Conservation (phyloP, 2,888 invertebrate species). For the Drosophila prostipennis region DNA sequence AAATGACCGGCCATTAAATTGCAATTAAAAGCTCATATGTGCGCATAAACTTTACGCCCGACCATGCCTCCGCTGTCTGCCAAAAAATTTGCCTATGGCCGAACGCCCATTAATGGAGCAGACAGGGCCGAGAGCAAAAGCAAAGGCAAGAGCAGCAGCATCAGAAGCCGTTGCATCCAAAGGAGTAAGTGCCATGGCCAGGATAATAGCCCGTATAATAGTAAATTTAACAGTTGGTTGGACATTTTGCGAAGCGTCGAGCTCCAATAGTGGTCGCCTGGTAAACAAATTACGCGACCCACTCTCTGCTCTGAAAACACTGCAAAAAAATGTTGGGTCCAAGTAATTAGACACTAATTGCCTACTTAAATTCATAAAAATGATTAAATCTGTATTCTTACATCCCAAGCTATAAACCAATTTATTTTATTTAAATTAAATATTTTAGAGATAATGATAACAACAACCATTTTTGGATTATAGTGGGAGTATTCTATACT, state of each 20-base stretch:
- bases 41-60: constrained; percentile 73
- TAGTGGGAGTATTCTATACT: too few relatives aligned
- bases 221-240: constrained; percentile 79
- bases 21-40: constrained; percentile 83
- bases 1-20: constrained; percentile 83
- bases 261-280: constrained; percentile 47
- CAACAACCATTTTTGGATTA: too few relatives aligned
- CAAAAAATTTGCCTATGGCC: constrained; percentile 61
- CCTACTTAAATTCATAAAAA: background rate
- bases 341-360: background rate
- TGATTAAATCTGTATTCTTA: too few relatives aligned
- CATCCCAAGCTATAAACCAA: too few relatives aligned
- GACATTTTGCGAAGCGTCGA: constrained; percentile 49
- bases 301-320: constrained; percentile 13
- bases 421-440: too few relatives aligned
- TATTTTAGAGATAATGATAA: too few relatives aligned
- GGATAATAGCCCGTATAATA: constrained; percentile 79
- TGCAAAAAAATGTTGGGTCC: background rate
- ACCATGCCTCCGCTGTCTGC: constrained; percentile 31
- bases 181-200: constrained; percentile 45
- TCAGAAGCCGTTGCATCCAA: constrained; percentile 32
- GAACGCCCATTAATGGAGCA: constrained; percentile 64
- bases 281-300: constrained; percentile 77
- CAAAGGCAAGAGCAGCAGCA: constrained; percentile 9
- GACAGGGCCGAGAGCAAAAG: constrained; percentile 31